Evolutionary conservation across 2,113 vertebrate species (phyloP), one percentile per base, ranked within the genome.

Genomic region (Tursiops truncatus): DNA sequence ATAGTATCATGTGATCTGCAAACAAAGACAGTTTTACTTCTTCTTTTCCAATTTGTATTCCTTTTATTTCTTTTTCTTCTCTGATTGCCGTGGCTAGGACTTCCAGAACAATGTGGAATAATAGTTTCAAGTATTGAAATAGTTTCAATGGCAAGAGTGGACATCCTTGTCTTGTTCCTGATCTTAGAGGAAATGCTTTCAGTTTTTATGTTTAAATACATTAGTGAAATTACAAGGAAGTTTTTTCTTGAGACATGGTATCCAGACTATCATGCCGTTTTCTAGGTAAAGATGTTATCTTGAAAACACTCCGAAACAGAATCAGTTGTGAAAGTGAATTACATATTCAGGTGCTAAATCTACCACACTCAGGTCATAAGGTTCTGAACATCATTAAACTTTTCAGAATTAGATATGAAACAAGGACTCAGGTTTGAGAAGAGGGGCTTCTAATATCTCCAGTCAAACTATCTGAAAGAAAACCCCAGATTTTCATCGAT

Each of bases 261-360:
- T 79, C 20, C 7, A 38, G 38, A 84, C 33, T 58, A 44, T 53
- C 67, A 33, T 31, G 14, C 7, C 62, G 8, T 58, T 81, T 74
- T 81, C 17, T 38, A 53, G 58, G 67, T 74, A 80, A 91, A 92
- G 28, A 33, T 44, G 5, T 31, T 31, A 33, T 56, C 60, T n/a
- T 77, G n/a, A 96, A 95, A 60, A 63, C 56, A 21, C 12, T 84
- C 50, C 79, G 41, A 89, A 96, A 68, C 14, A 94, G 56, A 92
- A 80, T 21, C 50, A 25, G 60, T n/a, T 33, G 67, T 68, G 73
- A 62, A 89, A 73, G 18, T 73, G 41, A 94, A 23, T 82, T 76
- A 87, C 58, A 79, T 14, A 33, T n/a, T 38, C 63, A 60, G 68
- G 44, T 41, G 44, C 41, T 85, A 94, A 92, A 85, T 50, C 7